Base-by-base conservation (phyloP, 2,113 vertebrate genomes). In the Oostethus manadensis region DNA sequence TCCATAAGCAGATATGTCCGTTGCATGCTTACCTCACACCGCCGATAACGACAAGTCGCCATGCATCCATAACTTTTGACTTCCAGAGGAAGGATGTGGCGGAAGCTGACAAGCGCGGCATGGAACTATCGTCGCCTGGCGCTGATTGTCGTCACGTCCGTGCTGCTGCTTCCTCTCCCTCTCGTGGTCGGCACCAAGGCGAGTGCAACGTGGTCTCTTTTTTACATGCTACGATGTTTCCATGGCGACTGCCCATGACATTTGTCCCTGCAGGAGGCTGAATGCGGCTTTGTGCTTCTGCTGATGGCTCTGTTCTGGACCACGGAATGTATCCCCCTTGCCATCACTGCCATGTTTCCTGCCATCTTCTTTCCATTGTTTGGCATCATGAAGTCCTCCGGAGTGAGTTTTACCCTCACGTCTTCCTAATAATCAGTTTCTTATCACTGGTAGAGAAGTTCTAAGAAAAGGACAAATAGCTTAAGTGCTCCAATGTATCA, bases 281-380 rank as follows among this genome's bases (percentile, higher is more conserved):
- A 92, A 89, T 96, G 94, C 85, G 93, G 92, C 1, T 97, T 93
- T 53, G 88, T 79, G 0, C 71, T 97, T 60, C 85, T 95, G 15
- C 73, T 95, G n/a, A 84, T 98, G 64, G 93, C 91, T 3, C 71
- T 88, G 9, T 92, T 91, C 87, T 98, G 94, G 94, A 82, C 94
- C 33, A 93, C 92, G 0, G 94, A 97, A 83, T 89, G 89, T 42
- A 68, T 96, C 64, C 94, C 94, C 2, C 82, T 97, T 71, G 88
- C 89, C 21, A 79, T 94, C 44, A 93, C 95, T 0, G 93, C 94
- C 62, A 82, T 97, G 74, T 78, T 97, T 2, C 95, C 95, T 4
- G 93, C 89, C 3, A 68, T 97, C 51, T 87, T 96, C 84, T 94
- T 97, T 50, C 94, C 94, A 0, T 17, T 92, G 23, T 91, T 94